phyloP scores from a whole-genome alignment of 2,113 vertebrate species.

The Periophthalmus modestus region DNA sequence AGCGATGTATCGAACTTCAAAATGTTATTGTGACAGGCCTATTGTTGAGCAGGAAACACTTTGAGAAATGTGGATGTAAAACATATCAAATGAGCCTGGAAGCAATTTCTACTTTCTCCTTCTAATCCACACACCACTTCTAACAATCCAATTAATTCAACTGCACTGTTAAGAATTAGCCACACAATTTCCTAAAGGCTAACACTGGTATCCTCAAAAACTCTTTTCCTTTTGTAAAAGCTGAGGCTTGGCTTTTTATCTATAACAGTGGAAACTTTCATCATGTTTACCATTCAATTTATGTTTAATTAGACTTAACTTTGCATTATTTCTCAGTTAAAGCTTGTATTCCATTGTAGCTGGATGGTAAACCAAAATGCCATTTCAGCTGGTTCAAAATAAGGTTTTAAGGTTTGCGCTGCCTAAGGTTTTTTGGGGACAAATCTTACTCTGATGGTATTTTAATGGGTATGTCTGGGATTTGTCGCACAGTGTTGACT shows the following conservation, averaged over 20 bases:
- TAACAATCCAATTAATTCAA: conserved; percentile 54
- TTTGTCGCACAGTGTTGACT: too few relatives aligned
- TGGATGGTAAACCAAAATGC: conserved; percentile 15
- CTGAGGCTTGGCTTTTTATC: conserved; percentile 15
- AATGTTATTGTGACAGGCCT: too few relatives aligned
- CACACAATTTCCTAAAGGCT: conserved; percentile 33
- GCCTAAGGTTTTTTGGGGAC: conserved; percentile 42
- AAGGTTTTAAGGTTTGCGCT: too few relatives aligned
- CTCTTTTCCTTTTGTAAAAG: conserved; percentile 39
- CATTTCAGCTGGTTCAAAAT: conserved; percentile 24
- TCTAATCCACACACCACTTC: conserved; percentile 60
- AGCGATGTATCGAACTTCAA: too few relatives aligned
- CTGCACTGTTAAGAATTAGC: conserved; percentile 37
- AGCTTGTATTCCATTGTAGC: conserved; percentile 22
- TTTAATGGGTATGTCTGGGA: too few relatives aligned
- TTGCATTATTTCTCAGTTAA: conserved; percentile 33
- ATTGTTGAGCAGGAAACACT: too few relatives aligned
- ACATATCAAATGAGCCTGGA: conserved; percentile 52
- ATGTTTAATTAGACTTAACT: conserved; percentile 28
- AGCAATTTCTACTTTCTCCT: conserved; percentile 42
- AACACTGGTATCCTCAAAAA: conserved; percentile 21
- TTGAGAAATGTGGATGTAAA: too few relatives aligned
- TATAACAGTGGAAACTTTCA: conserved; percentile 35
- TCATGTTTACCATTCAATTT: conserved; percentile 43
- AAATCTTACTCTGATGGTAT: too few relatives aligned